Conservation (phyloP, 2,113 vertebrate species). For the Stegastes partitus region DNA sequence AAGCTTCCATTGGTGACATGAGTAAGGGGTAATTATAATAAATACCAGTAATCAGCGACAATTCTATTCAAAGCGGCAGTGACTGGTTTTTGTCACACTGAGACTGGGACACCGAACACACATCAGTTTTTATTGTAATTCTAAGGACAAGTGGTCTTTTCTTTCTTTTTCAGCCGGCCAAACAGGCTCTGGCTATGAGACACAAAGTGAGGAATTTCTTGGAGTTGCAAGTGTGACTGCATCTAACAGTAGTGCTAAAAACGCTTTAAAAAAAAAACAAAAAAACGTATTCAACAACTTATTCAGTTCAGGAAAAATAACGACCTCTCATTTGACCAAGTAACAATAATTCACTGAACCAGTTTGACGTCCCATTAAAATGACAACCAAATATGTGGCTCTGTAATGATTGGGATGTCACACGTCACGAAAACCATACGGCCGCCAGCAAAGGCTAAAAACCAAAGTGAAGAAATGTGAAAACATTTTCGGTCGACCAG, state of each 20-base stretch:
- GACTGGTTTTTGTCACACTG: slow-evolving; percentile 90
- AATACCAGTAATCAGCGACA: slow-evolving; percentile 94
- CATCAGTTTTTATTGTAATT: slow-evolving; percentile 40
- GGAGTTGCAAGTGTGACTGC: neutral
- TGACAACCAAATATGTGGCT: slow-evolving; percentile 38
- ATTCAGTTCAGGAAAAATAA: slow-evolving; percentile 4
- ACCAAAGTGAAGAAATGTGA: neutral
- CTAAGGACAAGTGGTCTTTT: slow-evolving; percentile 73
- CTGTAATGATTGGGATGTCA: slow-evolving; percentile 28
- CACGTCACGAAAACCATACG: slow-evolving; percentile 39
- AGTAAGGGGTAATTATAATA: slow-evolving; percentile 94
- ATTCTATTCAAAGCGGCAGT: slow-evolving; percentile 87
- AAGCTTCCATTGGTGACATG: slow-evolving; percentile 91
- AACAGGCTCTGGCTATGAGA: slow-evolving; percentile 1
- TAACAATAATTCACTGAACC: neutral
- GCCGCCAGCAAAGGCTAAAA: slow-evolving; percentile 24
- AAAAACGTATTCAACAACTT: neutral
- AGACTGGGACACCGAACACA: slow-evolving; percentile 58
- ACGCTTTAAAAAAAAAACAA: neutral
- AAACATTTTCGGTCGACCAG: slow-evolving; percentile 46
- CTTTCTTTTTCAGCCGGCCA: slow-evolving; percentile 45
- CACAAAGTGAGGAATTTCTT: neutral
- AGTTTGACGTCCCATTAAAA: slow-evolving; percentile 18
- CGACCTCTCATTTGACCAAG: neutral
- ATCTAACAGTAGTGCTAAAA: neutral